A percentile compares a stretch with the other conserved stretches of the same genome.
Evolutionary conservation across 2,888 invertebrate species (phyloP).

Genomic region (Lordiphosa fenestrarum): DNA sequence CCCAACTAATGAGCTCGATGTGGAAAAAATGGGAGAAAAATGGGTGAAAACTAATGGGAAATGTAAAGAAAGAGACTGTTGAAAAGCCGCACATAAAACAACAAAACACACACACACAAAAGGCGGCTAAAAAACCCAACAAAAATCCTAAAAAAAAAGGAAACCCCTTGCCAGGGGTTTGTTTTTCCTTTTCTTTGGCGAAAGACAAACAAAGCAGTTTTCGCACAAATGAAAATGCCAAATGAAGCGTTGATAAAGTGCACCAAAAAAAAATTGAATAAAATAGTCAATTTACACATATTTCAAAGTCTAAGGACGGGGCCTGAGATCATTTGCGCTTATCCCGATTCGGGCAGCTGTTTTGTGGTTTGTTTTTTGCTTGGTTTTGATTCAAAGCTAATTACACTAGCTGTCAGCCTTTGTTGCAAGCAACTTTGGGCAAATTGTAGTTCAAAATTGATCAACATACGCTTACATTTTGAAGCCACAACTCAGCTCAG

Average conservation of each 20-base stretch:
- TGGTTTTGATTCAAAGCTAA: background rate
- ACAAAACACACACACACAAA: constrained; percentile 38
- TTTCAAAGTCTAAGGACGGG: constrained; percentile 10
- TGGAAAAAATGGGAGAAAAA: constrained; percentile 12
- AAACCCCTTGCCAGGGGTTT: constrained; percentile 67
- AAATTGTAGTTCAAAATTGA: too few species aligned
- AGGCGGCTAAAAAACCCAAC: constrained; percentile 19
- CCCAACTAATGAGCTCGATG: constrained; percentile 60
- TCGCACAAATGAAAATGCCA: constrained; percentile 40
- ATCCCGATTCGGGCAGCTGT: background rate
- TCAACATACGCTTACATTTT: too few species aligned
- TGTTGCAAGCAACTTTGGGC: too few species aligned
- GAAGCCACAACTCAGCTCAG: too few species aligned
- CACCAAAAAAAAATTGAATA: constrained; percentile 8
- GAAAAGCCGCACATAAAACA: constrained; percentile 51
- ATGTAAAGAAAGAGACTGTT: constrained; percentile 39
- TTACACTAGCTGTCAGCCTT: background rate
- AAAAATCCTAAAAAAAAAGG: constrained; percentile 29
- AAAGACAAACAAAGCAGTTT: constrained; percentile 50
- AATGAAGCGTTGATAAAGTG: constrained; percentile 57
- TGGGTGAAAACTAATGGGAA: constrained; percentile 26
- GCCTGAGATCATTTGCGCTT: constrained; percentile 26
- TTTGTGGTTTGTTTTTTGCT: too few species aligned
- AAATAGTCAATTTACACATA: background rate
- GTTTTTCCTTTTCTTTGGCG: constrained; percentile 59